Evolutionary conservation across 2,113 vertebrate species (phyloP), one percentile per base, ranked within the genome.

Genomic region (Microcebus jonahi): DNA sequence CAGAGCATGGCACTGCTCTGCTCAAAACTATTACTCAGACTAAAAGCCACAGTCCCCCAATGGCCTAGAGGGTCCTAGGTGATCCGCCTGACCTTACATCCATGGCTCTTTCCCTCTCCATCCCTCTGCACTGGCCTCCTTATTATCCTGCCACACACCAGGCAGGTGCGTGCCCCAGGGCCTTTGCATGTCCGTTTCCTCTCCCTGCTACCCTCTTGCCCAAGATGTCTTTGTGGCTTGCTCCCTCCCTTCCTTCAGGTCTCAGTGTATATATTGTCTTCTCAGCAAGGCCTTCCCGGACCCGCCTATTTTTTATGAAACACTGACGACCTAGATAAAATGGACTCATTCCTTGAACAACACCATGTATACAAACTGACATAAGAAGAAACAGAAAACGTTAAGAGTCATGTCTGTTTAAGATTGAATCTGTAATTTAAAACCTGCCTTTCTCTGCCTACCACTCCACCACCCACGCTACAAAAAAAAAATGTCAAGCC

Each of bases 361-460:
- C 20, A 86, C 8, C 4, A 48, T 15, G 48, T 48, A 73, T 36
- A 13, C 23, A 61, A 85, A 85, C 6, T 76, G 63, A 85, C 57
- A 86, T 25, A 73, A 80, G 82, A 95, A 81, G 79, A 90, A 86
- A 48, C 55, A 59, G 57, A 67, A 77, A 91, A 34, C 15, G 3
- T 48, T 70, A 65, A 23, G 18, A 90, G 73, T 50, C 34, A 4
- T 27, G 15, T 67, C 76, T 65, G 1, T 79, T 67, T 29, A 75
- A 85, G 36, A 75, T 5, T 17, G 29, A 31, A 25, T 59, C 65
- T 42, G 3, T 50, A 34, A 67, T 17, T 80, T 61, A 45, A 88
- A 75, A 70, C 10, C 23, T 70, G 55, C 21, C 18, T 70, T 79
- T n/a, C n/a, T n/a, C 34, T 63, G 36, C 27, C 15, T 63, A 36